Conservation (phyloP, 2,113 vertebrate genomes). For the Apaloderma vittatum region DNA sequence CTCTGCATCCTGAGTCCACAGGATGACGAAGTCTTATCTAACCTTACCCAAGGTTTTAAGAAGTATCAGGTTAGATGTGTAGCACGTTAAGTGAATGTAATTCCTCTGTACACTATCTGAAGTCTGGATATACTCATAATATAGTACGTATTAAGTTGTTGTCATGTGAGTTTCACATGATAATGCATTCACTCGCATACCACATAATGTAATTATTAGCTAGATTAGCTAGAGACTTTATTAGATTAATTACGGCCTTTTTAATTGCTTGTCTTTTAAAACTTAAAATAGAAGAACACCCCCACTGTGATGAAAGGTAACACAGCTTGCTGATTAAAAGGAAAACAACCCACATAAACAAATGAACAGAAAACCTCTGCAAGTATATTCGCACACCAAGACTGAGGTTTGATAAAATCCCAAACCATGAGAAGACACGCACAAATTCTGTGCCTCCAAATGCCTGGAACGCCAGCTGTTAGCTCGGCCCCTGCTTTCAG, state of each 20-base stretch:
- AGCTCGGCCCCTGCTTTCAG: neutral
- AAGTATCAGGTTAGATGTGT: neutral
- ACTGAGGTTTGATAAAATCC: neutral
- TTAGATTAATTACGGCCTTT: neutral
- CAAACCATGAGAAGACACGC: neutral
- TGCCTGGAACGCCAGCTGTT: neutral
- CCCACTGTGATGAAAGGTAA: neutral
- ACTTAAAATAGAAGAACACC: neutral
- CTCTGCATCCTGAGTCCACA: neutral
- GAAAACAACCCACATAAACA: neutral
- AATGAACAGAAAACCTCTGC: neutral
- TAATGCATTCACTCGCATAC: neutral
- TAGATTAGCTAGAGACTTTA: neutral
- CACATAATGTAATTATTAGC: neutral
- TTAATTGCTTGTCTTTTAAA: neutral
- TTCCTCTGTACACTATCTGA: rapidly evolving
- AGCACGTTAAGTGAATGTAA: neutral
- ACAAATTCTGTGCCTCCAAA: neutral
- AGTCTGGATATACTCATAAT: neutral
- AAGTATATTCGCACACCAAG: neutral
- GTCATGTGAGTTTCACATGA: neutral
- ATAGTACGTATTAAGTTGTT: neutral
- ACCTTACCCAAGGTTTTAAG: neutral
- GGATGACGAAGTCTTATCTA: neutral
- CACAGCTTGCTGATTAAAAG: slow-evolving; percentile 4